Conservation (phyloP, 2,113 vertebrate species). For the Naja naja region DNA sequence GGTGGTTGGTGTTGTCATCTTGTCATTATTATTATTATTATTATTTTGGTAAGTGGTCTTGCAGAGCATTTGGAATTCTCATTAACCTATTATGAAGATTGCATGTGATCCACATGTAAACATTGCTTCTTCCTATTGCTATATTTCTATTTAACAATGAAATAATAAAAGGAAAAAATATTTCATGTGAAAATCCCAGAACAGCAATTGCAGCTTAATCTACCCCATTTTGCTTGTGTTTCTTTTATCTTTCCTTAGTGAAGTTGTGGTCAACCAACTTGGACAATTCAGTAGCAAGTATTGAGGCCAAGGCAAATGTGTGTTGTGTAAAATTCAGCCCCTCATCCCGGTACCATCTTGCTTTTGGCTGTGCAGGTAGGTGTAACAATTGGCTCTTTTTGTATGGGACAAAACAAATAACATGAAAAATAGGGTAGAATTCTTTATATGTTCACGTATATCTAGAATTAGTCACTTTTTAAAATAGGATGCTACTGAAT, state of each 20-base stretch:
- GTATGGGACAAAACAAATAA: not conserved
- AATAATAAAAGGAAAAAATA: not conserved
- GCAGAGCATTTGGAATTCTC: not conserved
- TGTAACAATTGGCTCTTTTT: conserved; percentile 11
- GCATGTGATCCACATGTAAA: not conserved
- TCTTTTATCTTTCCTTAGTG: conserved; percentile 74
- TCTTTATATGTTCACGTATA: not conserved
- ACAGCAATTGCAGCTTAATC: conserved; percentile 19
- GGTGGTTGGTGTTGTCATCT: not conserved
- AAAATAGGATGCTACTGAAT: not conserved
- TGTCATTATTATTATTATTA: too few species aligned
- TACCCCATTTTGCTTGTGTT: conserved; percentile 7
- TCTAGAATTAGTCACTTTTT: not conserved
- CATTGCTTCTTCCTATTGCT: conserved; percentile 1
- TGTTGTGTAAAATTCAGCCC: conserved; percentile 99
- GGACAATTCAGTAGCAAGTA: conserved; percentile 97
- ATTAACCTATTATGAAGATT: not conserved
- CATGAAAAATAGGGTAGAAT: not conserved
- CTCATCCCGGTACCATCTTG: conserved; percentile 94
- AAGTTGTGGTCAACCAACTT: conserved; percentile 98
- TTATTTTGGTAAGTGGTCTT: not conserved
- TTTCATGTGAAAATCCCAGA: not conserved
- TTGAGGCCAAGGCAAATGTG: conserved; percentile 97
- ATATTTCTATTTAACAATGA: not conserved
- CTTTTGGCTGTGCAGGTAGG: conserved; percentile 97